Conservation (phyloP, 2,797 vertebrate genomes). For the Myotis myotis region DNA sequence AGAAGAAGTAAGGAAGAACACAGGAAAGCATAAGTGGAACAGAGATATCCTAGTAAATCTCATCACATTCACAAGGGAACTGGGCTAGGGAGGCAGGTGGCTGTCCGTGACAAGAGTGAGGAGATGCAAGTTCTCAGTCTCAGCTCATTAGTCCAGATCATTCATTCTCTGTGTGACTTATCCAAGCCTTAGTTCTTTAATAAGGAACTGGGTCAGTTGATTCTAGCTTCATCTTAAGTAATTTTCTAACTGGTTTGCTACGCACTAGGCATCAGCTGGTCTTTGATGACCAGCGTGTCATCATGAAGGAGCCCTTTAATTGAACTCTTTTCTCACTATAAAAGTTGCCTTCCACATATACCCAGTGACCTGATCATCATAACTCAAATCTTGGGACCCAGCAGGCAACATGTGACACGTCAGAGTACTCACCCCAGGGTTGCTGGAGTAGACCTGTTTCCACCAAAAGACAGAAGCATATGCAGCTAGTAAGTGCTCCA, state of each 20-base stretch:
- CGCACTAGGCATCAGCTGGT: not conserved
- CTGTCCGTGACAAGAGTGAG: not conserved
- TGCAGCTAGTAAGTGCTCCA: constrained; percentile 30
- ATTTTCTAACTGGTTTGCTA: not conserved
- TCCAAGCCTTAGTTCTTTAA: not conserved
- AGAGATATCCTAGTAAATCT: not conserved
- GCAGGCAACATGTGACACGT: not conserved
- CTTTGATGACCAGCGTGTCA: not conserved
- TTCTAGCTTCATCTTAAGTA: not conserved
- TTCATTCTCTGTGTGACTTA: not conserved
- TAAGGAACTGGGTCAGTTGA: not conserved
- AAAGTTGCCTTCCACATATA: not conserved
- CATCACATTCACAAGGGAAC: not conserved
- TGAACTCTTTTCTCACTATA: not conserved
- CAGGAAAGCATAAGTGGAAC: not conserved
- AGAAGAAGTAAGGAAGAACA: not conserved
- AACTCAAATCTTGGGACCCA: not conserved
- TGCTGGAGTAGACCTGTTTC: not conserved
- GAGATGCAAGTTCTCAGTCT: not conserved
- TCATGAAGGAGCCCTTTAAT: not conserved
- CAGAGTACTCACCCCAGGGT: constrained; percentile 1
- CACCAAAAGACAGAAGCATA: constrained; percentile 42
- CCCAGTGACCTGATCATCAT: not conserved
- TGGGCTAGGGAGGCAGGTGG: not conserved
- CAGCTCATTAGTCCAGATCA: not conserved